Conservation (phyloP, 2,888 invertebrate genomes). For the Oscheius sp. region DNA sequence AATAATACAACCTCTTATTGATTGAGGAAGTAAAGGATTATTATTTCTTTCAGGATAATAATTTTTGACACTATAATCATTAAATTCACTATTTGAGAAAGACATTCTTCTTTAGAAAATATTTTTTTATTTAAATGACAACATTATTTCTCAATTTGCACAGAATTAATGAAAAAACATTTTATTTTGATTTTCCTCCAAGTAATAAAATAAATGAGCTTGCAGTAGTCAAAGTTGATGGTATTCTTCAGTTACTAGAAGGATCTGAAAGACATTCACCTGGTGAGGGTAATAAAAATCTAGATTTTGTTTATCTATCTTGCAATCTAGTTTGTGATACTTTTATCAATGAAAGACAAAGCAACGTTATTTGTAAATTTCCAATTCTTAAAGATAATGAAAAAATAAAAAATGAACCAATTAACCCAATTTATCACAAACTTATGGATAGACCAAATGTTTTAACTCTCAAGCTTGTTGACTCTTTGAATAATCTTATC, state of each 20-base stretch:
- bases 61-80: neutral
- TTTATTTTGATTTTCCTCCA: neutral
- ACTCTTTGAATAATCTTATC: neutral
- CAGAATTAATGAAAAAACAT: neutral
- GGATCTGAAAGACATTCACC: too few relatives aligned
- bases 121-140: neutral
- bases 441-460: conserved; percentile 24
- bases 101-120: neutral
- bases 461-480: conserved; percentile 27
- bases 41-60: conserved; percentile 10
- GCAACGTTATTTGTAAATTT: conserved; percentile 12
- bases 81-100: conserved; percentile 12
- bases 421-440: conserved; percentile 30
- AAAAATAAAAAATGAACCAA: conserved; percentile 19
- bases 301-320: conserved; percentile 4
- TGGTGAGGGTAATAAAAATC: neutral
- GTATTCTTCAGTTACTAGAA: neutral
- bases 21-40: conserved; percentile 32
- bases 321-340: conserved; percentile 30
- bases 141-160: neutral
- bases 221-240: neutral
- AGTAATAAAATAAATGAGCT: neutral
- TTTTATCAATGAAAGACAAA: conserved; percentile 26
- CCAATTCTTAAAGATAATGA: neutral
- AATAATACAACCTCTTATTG: conserved; percentile 57